Evolutionary conservation across 2,113 vertebrate species (phyloP), one percentile per base, ranked within the genome.

Genomic region (Phainopepla nitens): DNA sequence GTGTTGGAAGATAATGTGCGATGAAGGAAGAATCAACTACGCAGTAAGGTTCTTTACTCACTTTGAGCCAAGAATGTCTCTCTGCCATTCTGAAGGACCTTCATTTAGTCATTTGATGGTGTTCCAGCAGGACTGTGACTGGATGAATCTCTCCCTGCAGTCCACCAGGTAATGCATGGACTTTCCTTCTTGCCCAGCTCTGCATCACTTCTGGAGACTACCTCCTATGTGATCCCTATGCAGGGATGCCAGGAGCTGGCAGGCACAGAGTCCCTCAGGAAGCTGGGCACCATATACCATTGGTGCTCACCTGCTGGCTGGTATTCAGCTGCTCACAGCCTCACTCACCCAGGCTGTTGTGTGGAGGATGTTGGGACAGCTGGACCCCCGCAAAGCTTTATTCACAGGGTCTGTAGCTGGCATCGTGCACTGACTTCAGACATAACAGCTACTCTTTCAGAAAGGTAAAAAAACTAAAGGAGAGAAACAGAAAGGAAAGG

Each of bases 211-310:
- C 53, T 44, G 70, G 27, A 93, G 27, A 61, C 44, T 89, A 22
- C 5, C 9, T 9, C 6, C 14, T 2, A 1, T 11, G 28, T 61
- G 29, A 80, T 69, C 25, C 36, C n/a, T 25, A 4, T 0, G 1
- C 42, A 69, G 33, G 41, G 61, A 27, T 58, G 49, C 13, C 65
- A 84, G 29, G 58, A 47, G 22, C 31, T 57, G 35, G 13, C 1
- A 5, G 36, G 11, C 33, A 47, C 31, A 3, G 9, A 23, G 64
- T 72, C 31, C 42, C 2, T 5, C 2, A 8, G 50, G 54, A 77
- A 84, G 25, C 0, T 64, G 29, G 35, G 16, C 25, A 39, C 9
- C 3, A 3, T 78, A 73, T 81, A 60, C 44, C 3, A 2, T 22
- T 2, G 3, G 33, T 29, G 16, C 61, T 50, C 10, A 4, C 47